Evolutionary conservation across 2,888 invertebrate species (phyloP), one percentile per base, ranked within the genome.

Genomic region (Drosophila fungiperda): DNA sequence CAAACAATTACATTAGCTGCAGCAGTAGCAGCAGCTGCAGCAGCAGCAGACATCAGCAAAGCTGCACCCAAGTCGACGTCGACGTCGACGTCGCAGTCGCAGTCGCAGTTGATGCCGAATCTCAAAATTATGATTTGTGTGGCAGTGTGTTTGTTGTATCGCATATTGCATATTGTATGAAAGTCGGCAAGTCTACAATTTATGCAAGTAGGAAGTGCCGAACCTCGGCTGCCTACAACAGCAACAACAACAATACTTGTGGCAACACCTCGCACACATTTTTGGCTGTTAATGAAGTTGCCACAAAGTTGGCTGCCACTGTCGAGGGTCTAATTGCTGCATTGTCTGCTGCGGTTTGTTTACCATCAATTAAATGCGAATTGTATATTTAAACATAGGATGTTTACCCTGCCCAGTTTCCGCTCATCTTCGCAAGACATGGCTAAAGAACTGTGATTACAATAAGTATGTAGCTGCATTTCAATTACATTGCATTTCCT

Each of bases 161-260:
- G 74, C 48, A 58, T 49, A 55, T 48, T 62, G 68, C 61, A 62
- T 62, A 61, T 78, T 67, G 45, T 8, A 15, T 58, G 77, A 72
- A 72, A 77, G 68, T 63, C 65, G 12, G 57, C 78, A 60, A 62
- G 72, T 55, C 54, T 63, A 58, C 82, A 82, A 77, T 85, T 86
- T 84, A 85, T 83, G 79, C 82, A 83, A 87, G 83, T 76, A 87
- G 86, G 86, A 87, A 87, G 87, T 76, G 69, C 70, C 68, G 45
- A 48, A 76, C 49, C 54, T 38, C 26, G n/a, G 26, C 54, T 62
- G 69, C 67, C 65, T 9, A 9, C 50, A 40, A 11, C 55, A 52
- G 7, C 42, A 42, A 48, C 64, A 60, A 15, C 53, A 61, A 50
- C 50, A 55, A 29, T 29, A 66, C n/a, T 52, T 48, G 48, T 65